Evolutionary conservation across 2,888 invertebrate genomes (phyloP), one percentile per base, ranked within the genome.

Genomic region (Smittia sp.): DNA sequence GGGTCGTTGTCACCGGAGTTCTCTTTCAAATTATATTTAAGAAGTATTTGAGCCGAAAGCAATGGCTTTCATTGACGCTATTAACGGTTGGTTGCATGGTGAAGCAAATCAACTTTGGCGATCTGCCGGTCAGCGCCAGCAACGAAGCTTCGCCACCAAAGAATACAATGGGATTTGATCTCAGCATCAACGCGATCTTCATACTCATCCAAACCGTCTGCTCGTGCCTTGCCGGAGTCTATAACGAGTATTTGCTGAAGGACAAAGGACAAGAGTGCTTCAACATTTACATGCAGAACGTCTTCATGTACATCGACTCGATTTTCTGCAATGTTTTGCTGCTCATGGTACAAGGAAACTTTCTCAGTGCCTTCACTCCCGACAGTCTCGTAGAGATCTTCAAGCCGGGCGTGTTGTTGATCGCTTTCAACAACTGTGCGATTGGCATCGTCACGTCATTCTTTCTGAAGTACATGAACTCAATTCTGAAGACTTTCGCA

Each of bases 251-350:
- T 82, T 84, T 98, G 72, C 84, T 98, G 1, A 97, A 97, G 84
- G 90, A 90, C 27, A 88, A 90, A 77, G 94, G 94, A 18, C 87
- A 89, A 1, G 89, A 91, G 76, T 90, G 95, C 0, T 46, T 11
- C 58, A 92, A 95, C 79, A 92, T 97, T 78, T 94, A 93, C 83
- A 84, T 96, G 76, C 97, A 97, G 83, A 98, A 97, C 81, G 89
- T 95, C 6, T 97, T 94, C 79, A 96, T 97, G 94, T 97, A 97
- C 81, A 80, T 94, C 27, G 94, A 97, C 81, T 96, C 96, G 2
- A 94, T 97, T 75, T 79, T 95, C n/a, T 96, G 95, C 80, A 97
- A 96, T 81, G 81, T 90, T n/a, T 81, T 88, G 1, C 84, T 95
- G 74, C 84, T 96, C 58, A 77, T 87, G 70, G 79, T 86, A 2